Conservation (phyloP, 1,140 invertebrate genomes). For the Diorhabda elongata region DNA sequence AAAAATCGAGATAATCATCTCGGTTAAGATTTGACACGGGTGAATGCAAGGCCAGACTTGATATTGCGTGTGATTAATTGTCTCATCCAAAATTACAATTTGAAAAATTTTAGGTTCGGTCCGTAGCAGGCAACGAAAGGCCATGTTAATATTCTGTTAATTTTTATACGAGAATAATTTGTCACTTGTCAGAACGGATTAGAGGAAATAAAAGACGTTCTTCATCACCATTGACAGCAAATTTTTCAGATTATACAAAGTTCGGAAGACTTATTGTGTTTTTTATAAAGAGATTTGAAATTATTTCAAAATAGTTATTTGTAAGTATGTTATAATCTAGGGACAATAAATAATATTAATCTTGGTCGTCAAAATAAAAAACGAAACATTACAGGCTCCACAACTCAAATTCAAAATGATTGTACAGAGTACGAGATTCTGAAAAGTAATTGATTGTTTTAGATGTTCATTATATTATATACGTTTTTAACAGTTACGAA, state of each 20-base stretch:
- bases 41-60: background rate
- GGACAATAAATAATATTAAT: no score
- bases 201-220: constrained; percentile 1
- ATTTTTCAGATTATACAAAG: background rate
- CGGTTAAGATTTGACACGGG: constrained; percentile 1
- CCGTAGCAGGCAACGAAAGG: background rate
- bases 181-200: background rate
- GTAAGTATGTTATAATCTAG: no score
- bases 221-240: background rate
- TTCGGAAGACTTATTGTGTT: no score
- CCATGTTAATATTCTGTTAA: constrained; percentile 1
- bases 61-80: background rate
- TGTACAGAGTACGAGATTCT: no score
- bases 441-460: no score
- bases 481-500: no score
- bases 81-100: background rate
- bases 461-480: no score
- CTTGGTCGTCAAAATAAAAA: no score
- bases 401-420: no score
- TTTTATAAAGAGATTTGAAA: no score
- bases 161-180: constrained; percentile 1
- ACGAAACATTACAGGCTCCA: no score
- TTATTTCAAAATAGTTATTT: no score
- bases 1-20: constrained; percentile 1
- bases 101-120: background rate